Conservation (phyloP, 2,113 vertebrate species). For the Plecturocebus donacophilus region DNA sequence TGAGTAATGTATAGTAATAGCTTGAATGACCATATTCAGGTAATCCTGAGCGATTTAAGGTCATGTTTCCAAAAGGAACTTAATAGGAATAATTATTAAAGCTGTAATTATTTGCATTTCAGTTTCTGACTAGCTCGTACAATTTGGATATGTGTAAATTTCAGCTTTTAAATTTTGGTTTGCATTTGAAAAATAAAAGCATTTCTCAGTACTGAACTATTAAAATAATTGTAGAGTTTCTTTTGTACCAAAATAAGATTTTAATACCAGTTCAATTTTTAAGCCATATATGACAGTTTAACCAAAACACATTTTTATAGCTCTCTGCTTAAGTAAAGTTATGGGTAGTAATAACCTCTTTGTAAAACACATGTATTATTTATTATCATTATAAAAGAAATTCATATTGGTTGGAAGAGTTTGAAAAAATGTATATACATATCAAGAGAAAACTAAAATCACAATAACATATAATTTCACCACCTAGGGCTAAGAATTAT, state of each 20-base stretch:
- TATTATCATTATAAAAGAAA: neutral
- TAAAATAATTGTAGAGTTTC: conserved; percentile 7
- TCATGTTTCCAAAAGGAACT: conserved; percentile 32
- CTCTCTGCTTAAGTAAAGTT: neutral
- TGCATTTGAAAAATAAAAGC: neutral
- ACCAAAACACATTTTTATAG: neutral
- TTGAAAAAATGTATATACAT: neutral
- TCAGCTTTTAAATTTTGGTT: conserved; percentile 47
- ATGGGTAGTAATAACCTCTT: neutral
- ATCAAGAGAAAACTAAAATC: neutral
- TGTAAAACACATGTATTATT: neutral
- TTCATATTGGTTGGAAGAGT: neutral
- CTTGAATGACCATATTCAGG: conserved; percentile 39
- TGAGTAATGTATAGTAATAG: conserved; percentile 11
- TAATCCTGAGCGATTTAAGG: conserved; percentile 4
- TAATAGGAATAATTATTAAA: conserved; percentile 4
- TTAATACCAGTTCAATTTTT: conserved; percentile 25
- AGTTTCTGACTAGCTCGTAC: neutral
- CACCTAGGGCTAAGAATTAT: neutral
- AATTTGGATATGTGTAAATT: conserved; percentile 11
- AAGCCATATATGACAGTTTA: neutral
- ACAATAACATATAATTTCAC: neutral
- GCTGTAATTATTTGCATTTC: conserved; percentile 46
- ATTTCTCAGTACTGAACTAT: neutral
- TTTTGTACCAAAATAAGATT: neutral